Conservation (phyloP, 2,113 vertebrate genomes). For the Balaenoptera acutorostrata region DNA sequence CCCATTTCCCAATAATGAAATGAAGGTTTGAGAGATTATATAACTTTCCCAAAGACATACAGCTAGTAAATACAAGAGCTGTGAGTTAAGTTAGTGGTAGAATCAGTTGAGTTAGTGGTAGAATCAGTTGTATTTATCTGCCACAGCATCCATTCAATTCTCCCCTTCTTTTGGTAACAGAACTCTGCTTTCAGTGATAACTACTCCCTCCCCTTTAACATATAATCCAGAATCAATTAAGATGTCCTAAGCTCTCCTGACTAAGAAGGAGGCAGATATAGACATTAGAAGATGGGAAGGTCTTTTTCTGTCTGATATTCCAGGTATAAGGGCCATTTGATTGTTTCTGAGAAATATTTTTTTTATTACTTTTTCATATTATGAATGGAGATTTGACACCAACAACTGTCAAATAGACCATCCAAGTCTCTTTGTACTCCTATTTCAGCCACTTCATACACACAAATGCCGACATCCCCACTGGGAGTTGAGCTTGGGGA, state of each 20-base stretch:
- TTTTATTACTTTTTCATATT: not conserved
- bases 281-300: not conserved
- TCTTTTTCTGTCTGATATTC: not conserved
- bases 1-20: not conserved
- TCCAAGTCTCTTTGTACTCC: not conserved
- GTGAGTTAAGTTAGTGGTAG: not conserved
- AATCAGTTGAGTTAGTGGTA: not conserved
- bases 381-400: not conserved
- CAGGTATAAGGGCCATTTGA: not conserved
- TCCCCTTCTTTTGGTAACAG: not conserved
- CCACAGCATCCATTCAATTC: not conserved
- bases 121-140: not conserved
- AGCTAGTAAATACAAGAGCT: not conserved
- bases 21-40: not conserved
- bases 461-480: not conserved
- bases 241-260: not conserved
- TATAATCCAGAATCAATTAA: not conserved
- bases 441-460: not conserved
- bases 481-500: not conserved
- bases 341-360: not conserved
- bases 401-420: not conserved
- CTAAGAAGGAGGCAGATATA: not conserved
- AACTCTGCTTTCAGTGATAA: not conserved
- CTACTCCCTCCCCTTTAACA: not conserved
- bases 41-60: not conserved